Percentiles rank a stretch among this genome's conserved stretches.
Conservation (phyloP, 2,113 vertebrate species). For the Neotragus moschatus region DNA sequence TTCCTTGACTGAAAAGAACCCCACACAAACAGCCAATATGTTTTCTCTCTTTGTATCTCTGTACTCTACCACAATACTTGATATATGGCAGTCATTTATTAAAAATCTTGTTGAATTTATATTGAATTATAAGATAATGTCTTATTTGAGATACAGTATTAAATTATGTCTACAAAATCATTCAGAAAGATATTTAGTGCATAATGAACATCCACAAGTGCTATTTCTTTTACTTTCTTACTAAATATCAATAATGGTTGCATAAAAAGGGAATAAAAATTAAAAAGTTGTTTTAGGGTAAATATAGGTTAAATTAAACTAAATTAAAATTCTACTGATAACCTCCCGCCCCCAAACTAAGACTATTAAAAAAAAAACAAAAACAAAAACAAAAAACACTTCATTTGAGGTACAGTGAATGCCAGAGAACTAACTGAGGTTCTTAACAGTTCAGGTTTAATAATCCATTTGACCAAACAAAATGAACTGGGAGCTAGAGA, state of each 20-base stretch:
- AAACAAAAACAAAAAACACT: background rate
- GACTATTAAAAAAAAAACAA: background rate
- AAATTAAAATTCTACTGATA: slow-evolving; percentile 16
- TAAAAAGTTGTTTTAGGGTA: background rate
- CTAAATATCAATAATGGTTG: background rate
- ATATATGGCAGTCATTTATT: background rate
- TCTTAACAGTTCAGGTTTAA: background rate
- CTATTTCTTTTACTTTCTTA: background rate
- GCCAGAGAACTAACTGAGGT: background rate
- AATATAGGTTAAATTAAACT: background rate
- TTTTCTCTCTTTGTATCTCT: background rate
- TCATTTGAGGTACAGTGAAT: background rate
- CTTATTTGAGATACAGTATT: background rate
- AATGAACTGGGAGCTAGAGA: background rate
- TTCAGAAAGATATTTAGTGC: background rate
- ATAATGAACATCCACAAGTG: background rate
- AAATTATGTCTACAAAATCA: background rate
- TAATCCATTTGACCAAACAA: background rate
- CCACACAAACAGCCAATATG: background rate
- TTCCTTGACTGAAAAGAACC: background rate
- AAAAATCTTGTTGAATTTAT: background rate
- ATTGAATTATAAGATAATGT: background rate
- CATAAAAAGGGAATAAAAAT: background rate
- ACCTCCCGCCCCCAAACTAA: background rate
- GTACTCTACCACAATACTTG: background rate